Percentiles rank a stretch among this genome's conserved stretches.
Conservation (phyloP, 2,888 invertebrate species). For the Drosophila kokeensis region DNA sequence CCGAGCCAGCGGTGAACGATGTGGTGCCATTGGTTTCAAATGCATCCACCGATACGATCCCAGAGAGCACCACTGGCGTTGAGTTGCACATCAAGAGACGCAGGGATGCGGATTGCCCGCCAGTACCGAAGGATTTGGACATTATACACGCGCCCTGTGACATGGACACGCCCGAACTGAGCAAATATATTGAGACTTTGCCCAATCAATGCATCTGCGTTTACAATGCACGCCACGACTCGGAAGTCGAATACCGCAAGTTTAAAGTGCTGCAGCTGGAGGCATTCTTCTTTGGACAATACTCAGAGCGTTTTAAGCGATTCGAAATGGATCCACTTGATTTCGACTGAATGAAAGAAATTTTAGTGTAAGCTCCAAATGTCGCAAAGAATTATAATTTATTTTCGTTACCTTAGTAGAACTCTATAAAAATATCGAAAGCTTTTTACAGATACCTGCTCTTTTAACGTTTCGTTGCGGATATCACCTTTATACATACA, state of each 20-base stretch:
- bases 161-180: constrained; percentile 10
- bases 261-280: constrained; percentile 50
- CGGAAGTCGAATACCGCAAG: constrained; percentile 27
- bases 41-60: not conserved
- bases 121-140: constrained; percentile 23
- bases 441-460: not conserved
- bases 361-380: not conserved
- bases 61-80: not conserved
- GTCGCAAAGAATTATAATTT: not conserved
- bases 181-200: constrained; percentile 2
- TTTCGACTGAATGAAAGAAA: constrained; percentile 89
- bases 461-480: not conserved
- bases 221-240: constrained; percentile 21
- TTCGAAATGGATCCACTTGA: constrained; percentile 86
- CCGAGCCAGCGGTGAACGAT: not conserved
- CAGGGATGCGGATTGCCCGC: not conserved
- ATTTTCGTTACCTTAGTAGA: not conserved
- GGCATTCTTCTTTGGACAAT: constrained; percentile 49
- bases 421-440: not conserved
- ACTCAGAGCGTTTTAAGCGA: constrained; percentile 43
- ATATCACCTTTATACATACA: constrained; percentile 3
- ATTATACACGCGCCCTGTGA: constrained; percentile 46
- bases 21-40: not conserved
- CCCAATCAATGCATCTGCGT: constrained; percentile 50
- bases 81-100: constrained; percentile 26